phyloP scores from a whole-genome alignment of 2,797 vertebrate genomes.

The Serranus cabrilla region DNA sequence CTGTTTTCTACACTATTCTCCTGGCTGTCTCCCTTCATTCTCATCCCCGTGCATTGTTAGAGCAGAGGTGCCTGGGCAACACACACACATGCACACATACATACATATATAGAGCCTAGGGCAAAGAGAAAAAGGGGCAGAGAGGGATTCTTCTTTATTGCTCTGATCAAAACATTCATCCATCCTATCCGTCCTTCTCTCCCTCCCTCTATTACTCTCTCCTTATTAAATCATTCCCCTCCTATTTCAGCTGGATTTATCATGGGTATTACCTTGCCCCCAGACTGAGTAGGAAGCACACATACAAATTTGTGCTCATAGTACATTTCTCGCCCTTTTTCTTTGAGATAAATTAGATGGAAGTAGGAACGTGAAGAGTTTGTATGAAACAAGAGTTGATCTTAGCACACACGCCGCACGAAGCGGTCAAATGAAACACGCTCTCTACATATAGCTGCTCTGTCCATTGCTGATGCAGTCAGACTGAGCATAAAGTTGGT shows the following conservation, averaged over 20 bases:
- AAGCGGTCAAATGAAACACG: conserved; percentile 24
- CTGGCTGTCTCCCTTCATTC: conserved; percentile 82
- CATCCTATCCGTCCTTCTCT: conserved; percentile 63
- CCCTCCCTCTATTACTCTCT: conserved; percentile 70
- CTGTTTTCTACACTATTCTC: conserved; percentile 80
- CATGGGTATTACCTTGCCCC: conserved; percentile 65
- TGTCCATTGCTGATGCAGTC: conserved; percentile 51
- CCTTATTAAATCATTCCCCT: conserved; percentile 80
- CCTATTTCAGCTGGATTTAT: conserved; percentile 73
- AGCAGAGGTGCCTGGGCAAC: conserved; percentile 61
- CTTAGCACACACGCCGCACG: conserved; percentile 33
- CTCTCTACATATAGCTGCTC: conserved; percentile 12
- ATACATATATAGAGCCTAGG: conserved; percentile 59
- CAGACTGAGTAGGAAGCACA: conserved; percentile 33
- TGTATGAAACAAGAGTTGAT: conserved; percentile 52
- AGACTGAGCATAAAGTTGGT: conserved; percentile 29
- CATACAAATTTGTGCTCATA: conserved; percentile 38
- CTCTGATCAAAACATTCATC: conserved; percentile 83
- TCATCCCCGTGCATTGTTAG: conserved; percentile 73
- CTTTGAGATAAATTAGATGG: conserved; percentile 57
- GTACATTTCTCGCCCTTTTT: conserved; percentile 10
- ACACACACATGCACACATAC: conserved; percentile 26
- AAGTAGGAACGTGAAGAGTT: conserved; percentile 37
- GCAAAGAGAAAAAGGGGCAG: conserved; percentile 61
- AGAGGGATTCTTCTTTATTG: conserved; percentile 76